Percentiles rank a stretch among this genome's conserved stretches.
Conservation (phyloP, 2,797 vertebrate species). For the Ctenopoma multispine region DNA sequence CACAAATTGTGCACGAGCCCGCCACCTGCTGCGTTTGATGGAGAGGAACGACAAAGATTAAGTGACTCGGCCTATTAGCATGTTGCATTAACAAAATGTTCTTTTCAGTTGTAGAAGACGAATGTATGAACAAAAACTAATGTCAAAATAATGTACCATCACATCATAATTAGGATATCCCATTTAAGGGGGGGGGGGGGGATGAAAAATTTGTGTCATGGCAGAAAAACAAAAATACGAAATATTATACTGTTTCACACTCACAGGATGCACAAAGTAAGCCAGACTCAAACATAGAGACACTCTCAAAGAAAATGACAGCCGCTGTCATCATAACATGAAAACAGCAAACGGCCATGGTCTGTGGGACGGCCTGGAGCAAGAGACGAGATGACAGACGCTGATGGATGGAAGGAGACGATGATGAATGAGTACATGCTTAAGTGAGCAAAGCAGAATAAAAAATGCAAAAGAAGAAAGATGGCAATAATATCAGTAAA, state of each 20-base stretch:
- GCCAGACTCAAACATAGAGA: constrained; percentile 9
- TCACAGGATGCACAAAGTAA: not conserved
- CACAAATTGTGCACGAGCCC: constrained; percentile 40
- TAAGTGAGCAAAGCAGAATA: constrained; percentile 15
- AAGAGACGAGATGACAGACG: constrained; percentile 11
- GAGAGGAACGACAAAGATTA: constrained; percentile 53
- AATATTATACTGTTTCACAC: not conserved
- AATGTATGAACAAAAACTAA: constrained; percentile 19
- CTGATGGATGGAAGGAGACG: constrained; percentile 20
- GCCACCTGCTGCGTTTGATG: constrained; percentile 52
- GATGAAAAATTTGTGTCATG: not conserved
- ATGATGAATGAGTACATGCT: constrained; percentile 28
- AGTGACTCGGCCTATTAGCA: constrained; percentile 55
- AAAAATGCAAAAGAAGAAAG: constrained; percentile 3
- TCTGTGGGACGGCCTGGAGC: constrained; percentile 24
- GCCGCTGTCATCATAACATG: not conserved
- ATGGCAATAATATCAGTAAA: constrained; percentile 10
- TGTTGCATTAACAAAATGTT: constrained; percentile 21
- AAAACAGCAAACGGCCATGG: constrained; percentile 27
- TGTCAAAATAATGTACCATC: constrained; percentile 31
- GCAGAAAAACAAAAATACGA: not conserved
- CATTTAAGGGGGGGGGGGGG: not conserved
- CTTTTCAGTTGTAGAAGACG: constrained; percentile 11
- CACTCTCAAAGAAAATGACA: constrained; percentile 10
- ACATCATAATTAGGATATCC: constrained; percentile 1